A percentile compares a stretch with the other conserved stretches of the same genome.
Conservation (phyloP, 2,888 invertebrate species). For the Tryphoninae sp. region DNA sequence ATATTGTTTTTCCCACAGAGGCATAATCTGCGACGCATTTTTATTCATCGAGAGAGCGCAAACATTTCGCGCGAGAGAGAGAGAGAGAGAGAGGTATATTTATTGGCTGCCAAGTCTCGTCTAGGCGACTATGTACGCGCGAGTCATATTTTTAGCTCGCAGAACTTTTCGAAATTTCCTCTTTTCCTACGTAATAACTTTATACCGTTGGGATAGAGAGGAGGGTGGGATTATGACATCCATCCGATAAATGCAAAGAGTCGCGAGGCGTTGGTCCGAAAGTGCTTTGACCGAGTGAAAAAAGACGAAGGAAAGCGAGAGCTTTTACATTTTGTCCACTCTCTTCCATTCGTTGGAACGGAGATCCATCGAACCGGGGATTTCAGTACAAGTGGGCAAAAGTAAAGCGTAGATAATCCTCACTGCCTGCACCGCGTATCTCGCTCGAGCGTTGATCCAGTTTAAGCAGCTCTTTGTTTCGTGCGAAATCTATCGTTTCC, state of each 20-base stretch:
- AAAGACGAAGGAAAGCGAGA: background rate
- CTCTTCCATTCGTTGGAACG: too few species aligned
- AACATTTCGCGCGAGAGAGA: background rate
- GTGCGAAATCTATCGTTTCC: slow-evolving; percentile 34
- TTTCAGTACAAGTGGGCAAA: slow-evolving; percentile 33
- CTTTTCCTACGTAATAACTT: slow-evolving; percentile 13
- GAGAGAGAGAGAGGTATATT: slow-evolving; percentile 1
- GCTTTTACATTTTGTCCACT: slow-evolving; percentile 15
- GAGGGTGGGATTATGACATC: slow-evolving; percentile 11
- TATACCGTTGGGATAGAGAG: slow-evolving; percentile 8
- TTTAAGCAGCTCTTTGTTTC: slow-evolving; percentile 45
- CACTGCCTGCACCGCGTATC: background rate
- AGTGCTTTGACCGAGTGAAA: background rate
- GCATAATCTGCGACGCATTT: slow-evolving; percentile 30
- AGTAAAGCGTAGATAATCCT: slow-evolving; percentile 50
- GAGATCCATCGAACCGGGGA: slow-evolving; percentile 30
- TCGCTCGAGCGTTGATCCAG: slow-evolving; percentile 35
- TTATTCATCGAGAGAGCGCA: background rate
- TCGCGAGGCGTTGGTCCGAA: background rate
- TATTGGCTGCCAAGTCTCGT: slow-evolving; percentile 26
- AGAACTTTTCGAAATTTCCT: slow-evolving; percentile 5
- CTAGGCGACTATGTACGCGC: background rate
- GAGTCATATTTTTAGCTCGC: slow-evolving; percentile 19
- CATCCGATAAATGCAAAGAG: background rate
- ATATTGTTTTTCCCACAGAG: slow-evolving; percentile 37